A percentile compares a stretch with the other conserved stretches of the same genome.
phyloP scores from a whole-genome alignment of 2,113 vertebrate genomes.

The Marmota monax region DNA sequence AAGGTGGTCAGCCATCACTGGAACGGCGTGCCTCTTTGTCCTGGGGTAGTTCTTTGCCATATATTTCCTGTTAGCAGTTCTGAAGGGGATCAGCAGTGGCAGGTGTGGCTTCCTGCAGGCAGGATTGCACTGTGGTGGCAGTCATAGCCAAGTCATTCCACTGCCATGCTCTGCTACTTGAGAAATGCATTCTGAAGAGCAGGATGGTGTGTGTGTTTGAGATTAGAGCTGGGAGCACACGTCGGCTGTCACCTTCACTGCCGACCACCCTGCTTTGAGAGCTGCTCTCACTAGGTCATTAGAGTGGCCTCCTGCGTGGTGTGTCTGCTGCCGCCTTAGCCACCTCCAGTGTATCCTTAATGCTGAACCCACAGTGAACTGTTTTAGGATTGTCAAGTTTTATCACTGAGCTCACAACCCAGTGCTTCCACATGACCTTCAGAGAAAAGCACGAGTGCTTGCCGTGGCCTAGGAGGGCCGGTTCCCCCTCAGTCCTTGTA shows the following conservation, averaged over 20 bases:
- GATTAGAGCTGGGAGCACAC: background rate
- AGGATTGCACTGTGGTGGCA: accelerated
- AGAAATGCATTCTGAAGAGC: background rate
- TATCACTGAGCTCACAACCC: too few relatives aligned
- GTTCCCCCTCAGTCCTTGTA: accelerated
- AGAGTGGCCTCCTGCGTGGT: background rate
- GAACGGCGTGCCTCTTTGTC: background rate
- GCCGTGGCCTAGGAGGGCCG: background rate
- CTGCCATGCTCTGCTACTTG: background rate
- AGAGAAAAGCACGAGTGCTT: background rate
- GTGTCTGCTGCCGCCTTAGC: background rate
- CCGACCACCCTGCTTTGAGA: background rate
- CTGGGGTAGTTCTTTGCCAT: background rate
- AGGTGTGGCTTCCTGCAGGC: too few relatives aligned
- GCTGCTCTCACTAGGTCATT: background rate
- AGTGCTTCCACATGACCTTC: background rate
- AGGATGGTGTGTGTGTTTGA: background rate
- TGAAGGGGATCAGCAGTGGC: accelerated
- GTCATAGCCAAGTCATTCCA: background rate
- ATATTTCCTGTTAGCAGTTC: accelerated
- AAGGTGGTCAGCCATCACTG: too few relatives aligned
- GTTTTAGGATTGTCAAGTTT: too few relatives aligned
- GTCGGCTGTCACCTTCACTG: accelerated
- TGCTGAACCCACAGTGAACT: background rate
- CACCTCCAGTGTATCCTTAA: background rate